Base-by-base conservation (phyloP, 2,797 vertebrate species). In the Tragelaphus oryx region DNA sequence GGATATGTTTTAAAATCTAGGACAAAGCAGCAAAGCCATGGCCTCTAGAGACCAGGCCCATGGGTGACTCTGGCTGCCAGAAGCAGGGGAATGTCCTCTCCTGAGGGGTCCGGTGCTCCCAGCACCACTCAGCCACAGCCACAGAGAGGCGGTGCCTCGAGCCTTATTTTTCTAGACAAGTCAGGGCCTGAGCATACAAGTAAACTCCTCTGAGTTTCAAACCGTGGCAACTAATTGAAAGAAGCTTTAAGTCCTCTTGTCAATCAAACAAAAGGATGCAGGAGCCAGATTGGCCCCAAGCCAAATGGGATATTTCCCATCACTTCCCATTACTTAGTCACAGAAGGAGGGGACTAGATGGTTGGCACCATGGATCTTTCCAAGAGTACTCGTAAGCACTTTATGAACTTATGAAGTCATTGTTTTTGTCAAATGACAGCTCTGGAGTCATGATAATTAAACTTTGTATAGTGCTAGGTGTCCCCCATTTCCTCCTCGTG, bases 91-190 rank as follows among this genome's bases (percentile, higher is more conserved):
- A 68, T 5, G 24, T 84, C 41, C 44, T n/a, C 14, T 55, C 28
- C 16, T 2, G 3, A 37, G 12, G 30, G 9, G 12, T 44, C 9
- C 2, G 0, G 46, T 2, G 18, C 22, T 52, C 41, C 48, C 8
- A 2, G 80, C 52, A 13, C 16, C 44, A 12, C 33, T 46, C 33
- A 5, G 79, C 12, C 4, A 9, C 33, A 14, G 41, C 44, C 22
- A 6, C 6, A 5, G 12, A 10, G 22, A 6, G 52, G 5, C 3
- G 0, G 4, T 8, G 2, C 50, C 12, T 3, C 2, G 3, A 4
- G 5, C 20, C 37, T 52, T 5, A 11, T 3, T 37, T 55, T 48
- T 44, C 65, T 16, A 2, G 68, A 84, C 68, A 55, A 83, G 68
- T 46, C 65, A 7, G 22, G n/a, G 6, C 24, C 65, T 6, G 46